Percentiles rank a stretch among this genome's conserved stretches.
phyloP scores from a whole-genome alignment of 2,113 vertebrate genomes.

The Motacilla alba region DNA sequence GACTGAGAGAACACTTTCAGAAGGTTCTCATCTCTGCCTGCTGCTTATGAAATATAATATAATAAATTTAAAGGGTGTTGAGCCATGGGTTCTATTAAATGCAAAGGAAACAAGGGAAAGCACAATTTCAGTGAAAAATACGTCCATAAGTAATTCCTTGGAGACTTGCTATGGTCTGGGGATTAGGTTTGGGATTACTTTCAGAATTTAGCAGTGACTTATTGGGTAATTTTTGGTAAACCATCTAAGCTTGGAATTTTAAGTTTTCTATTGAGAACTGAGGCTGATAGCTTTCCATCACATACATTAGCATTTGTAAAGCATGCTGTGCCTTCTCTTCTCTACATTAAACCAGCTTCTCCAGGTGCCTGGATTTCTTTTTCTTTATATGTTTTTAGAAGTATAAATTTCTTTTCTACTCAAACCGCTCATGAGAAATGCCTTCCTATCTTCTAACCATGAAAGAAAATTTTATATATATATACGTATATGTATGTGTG shows the following conservation, averaged over 20 bases:
- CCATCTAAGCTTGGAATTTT: slow-evolving; percentile 2
- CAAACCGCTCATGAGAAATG: neutral
- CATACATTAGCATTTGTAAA: neutral
- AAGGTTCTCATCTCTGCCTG: rapidly evolving
- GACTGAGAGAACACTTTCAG: neutral
- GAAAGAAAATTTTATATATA: neutral
- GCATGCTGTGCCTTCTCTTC: neutral
- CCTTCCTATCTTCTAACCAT: neutral
- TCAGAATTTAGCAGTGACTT: slow-evolving; percentile 18
- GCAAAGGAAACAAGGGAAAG: neutral
- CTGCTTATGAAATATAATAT: neutral
- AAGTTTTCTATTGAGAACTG: neutral
- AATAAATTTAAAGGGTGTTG: neutral
- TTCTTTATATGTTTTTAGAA: neutral
- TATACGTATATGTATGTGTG: neutral
- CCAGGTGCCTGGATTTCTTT: neutral
- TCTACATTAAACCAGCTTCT: neutral
- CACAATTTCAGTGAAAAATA: slow-evolving; percentile 8
- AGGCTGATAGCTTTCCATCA: neutral
- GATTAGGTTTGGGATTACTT: slow-evolving; percentile 28
- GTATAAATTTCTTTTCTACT: neutral
- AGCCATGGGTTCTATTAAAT: neutral
- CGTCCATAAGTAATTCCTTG: neutral
- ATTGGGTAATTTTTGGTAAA: slow-evolving; percentile 31
- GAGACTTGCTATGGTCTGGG: neutral